Base-by-base conservation (phyloP, 1,140 invertebrate genomes). In the Onthophagus taurus region DNA sequence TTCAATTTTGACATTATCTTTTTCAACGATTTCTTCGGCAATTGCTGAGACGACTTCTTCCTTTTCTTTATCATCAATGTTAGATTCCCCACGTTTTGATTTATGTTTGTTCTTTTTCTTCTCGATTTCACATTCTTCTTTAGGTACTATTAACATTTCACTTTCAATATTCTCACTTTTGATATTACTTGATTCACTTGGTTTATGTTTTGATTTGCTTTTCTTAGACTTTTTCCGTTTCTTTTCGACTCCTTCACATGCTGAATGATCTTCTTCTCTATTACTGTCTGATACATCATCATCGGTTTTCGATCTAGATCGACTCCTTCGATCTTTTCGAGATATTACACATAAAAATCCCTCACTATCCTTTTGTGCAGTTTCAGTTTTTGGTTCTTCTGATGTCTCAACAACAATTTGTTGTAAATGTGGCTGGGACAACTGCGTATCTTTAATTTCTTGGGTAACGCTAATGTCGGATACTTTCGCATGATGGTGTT, bases 321-420 rank as follows among this genome's bases (percentile, higher is more conserved):
- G 51, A 14, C 44, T 37, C 34, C 52, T 23, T 3, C 51, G 44
- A 34, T 54, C 52, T 43, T 47, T 54, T 47, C 46, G 52, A 19
- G 34, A 45, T 21, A 37, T 3, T 3, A 54, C 37, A n/a, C 49
- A 38, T 23, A 59, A 51, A 37, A 60, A 61, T 23, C 58, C 59
- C 48, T 64, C 52, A 4, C 42, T 20, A 33, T 53, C 51, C 3
- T 49, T 37, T 29, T 23, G 26, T 9, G 8, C n/a, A 26, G n/a
- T 26, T 26, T 35, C 11, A 19, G 20, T 19, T 37, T 17, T 52
- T 6, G 12, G 8, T 36, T 18, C 44, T 13, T 46, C 37, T 13
- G 21, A 12, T 26, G 24, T 26, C n/a, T n/a, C n/a, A n/a, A n/a
- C n/a, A n/a, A n/a, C n/a, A 34, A 4, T 17, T 34, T 18, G n/a